These are phyloP conservation scores for Tachypleus tridentatus DNA, from an alignment of 1,140 invertebrate genomes.

Conservation along the genomic window DNA sequence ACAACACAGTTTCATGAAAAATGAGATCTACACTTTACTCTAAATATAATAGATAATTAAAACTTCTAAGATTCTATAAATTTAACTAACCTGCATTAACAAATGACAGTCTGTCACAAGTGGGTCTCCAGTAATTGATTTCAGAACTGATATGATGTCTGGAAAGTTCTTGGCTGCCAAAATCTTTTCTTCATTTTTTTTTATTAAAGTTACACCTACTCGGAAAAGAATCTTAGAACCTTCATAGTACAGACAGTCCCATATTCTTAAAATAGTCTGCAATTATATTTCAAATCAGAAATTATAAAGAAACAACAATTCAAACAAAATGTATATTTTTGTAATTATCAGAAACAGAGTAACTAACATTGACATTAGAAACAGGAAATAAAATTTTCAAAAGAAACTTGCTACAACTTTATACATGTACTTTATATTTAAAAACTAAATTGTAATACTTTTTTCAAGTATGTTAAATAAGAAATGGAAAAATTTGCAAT, in stretches of 20 bases:
- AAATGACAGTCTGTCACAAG: slow-evolving; percentile 63
- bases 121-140: slow-evolving; percentile 55
- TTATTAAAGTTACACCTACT: slow-evolving; percentile 71
- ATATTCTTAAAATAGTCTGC: slow-evolving; percentile 76
- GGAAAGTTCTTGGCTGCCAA: slow-evolving; percentile 59
- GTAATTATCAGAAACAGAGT: background rate
- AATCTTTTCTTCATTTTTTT: slow-evolving; percentile 52
- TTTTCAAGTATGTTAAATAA: background rate
- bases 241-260: slow-evolving; percentile 91
- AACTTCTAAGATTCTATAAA: no score
- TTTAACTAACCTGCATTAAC: slow-evolving; percentile 61
- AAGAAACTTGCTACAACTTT: background rate
- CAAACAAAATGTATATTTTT: background rate
- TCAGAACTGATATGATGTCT: slow-evolving; percentile 59
- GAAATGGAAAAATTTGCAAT: slow-evolving; percentile 1
- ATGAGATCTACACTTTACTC: no score
- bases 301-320: slow-evolving; percentile 1
- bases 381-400: background rate
- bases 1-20: no score
- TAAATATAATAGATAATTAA: no score
- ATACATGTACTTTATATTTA: background rate
- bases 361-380: no score
- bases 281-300: slow-evolving; percentile 22
- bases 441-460: background rate
- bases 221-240: slow-evolving; percentile 76